phyloP scores from a whole-genome alignment of 2,888 invertebrate genomes.

The Leptura quadrifasciata region DNA sequence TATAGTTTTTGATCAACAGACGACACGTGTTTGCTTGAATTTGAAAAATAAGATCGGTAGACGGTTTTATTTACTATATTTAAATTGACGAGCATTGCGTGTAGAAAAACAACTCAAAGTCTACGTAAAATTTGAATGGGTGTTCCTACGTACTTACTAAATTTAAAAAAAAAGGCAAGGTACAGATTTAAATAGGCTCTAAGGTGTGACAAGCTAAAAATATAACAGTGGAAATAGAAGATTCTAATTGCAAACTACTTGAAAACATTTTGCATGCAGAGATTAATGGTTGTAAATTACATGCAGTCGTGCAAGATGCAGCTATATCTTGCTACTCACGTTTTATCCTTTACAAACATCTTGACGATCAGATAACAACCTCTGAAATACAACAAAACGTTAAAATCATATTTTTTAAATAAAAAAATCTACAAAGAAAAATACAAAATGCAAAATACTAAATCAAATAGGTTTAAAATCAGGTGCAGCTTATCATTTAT shows the following conservation, averaged over 20 bases:
- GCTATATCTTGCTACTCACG: conserved; percentile 38
- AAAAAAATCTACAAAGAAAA: not conserved
- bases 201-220: conserved; percentile 23
- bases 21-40: too few relatives aligned
- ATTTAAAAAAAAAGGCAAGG: conserved; percentile 8
- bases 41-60: too few relatives aligned
- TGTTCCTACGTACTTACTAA: not conserved
- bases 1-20: too few relatives aligned
- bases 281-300: conserved; percentile 5
- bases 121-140: not conserved
- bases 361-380: conserved; percentile 37
- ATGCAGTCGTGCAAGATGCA: conserved; percentile 41
- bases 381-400: conserved; percentile 36
- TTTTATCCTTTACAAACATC: conserved; percentile 42
- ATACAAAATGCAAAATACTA: not conserved
- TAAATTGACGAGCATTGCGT: too few relatives aligned
- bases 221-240: conserved; percentile 16
- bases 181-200: conserved; percentile 19
- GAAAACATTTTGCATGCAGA: conserved; percentile 19
- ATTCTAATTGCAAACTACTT: conserved; percentile 18
- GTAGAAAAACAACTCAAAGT: not conserved
- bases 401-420: not conserved
- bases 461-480: not conserved
- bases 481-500: not conserved
- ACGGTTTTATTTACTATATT: too few relatives aligned